Conservation (phyloP, 1,140 invertebrate genomes). For the Acromyrmex charruanus region DNA sequence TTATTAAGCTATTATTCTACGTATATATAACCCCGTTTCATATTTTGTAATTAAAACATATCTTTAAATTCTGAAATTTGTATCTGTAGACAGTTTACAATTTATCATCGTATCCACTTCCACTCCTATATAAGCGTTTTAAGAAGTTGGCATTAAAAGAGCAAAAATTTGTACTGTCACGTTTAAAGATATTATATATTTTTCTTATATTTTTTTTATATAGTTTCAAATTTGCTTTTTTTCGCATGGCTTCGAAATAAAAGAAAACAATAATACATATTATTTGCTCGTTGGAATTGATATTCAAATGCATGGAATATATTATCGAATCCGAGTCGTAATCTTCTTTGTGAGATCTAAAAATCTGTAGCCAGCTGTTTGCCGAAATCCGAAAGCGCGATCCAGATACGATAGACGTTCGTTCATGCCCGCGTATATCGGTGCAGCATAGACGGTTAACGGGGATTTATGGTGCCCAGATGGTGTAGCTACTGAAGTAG, state of each 20-base stretch:
- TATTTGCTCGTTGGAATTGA: background rate
- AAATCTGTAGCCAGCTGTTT: background rate
- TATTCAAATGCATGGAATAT: background rate
- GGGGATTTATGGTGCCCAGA: slow-evolving; percentile 73
- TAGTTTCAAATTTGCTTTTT: background rate
- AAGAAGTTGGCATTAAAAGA: background rate
- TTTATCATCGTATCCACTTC: background rate
- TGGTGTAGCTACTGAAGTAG: slow-evolving; percentile 75
- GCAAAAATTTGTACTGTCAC: background rate
- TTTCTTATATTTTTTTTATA: too few relatives aligned
- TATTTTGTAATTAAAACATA: background rate
- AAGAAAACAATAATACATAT: background rate
- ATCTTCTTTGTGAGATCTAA: background rate
- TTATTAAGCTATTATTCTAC: background rate
- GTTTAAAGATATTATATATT: background rate
- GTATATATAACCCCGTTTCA: background rate
- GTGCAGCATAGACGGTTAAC: slow-evolving; percentile 58
- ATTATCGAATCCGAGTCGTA: background rate
- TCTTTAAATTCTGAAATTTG: background rate
- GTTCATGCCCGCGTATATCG: slow-evolving; percentile 53
- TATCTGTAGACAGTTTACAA: background rate
- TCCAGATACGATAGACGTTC: background rate
- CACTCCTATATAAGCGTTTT: background rate
- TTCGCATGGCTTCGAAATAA: background rate
- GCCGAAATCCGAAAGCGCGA: slow-evolving; percentile 4